Evolutionary conservation across 1,140 invertebrate genomes (phyloP).

Genomic region (Callitettix versicolor): DNA sequence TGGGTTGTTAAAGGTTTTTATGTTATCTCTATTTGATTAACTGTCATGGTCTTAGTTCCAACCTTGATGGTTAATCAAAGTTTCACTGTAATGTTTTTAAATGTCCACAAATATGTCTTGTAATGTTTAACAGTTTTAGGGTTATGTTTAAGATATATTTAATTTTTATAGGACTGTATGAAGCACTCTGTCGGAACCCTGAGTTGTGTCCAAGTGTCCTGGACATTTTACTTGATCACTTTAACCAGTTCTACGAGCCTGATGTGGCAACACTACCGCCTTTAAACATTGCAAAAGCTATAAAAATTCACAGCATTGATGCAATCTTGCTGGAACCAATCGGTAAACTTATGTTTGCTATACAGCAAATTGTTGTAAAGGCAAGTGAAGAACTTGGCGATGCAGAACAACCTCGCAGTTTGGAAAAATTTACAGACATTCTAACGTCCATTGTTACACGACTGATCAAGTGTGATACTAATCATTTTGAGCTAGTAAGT

Average conservation of each 20-base stretch:
- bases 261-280: slow-evolving; percentile 22
- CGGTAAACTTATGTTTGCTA: slow-evolving; percentile 22
- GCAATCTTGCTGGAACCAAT: slow-evolving; percentile 22
- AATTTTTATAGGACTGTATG: slow-evolving; percentile 18
- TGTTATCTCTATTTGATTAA: too few relatives aligned
- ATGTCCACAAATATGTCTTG: too few relatives aligned
- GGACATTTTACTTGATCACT: slow-evolving; percentile 24
- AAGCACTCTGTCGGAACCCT: slow-evolving; percentile 21
- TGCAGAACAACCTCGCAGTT: slow-evolving; percentile 8
- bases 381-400: slow-evolving; percentile 15
- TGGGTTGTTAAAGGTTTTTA: too few relatives aligned
- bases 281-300: slow-evolving; percentile 19
- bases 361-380: slow-evolving; percentile 21
- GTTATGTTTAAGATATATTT: too few relatives aligned
- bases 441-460: slow-evolving; percentile 20
- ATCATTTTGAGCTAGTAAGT: slow-evolving; percentile 22
- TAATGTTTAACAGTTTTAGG: too few relatives aligned
- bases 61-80: too few relatives aligned
- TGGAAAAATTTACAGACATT: slow-evolving; percentile 16
- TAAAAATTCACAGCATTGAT: slow-evolving; percentile 17
- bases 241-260: slow-evolving; percentile 21
- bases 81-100: too few relatives aligned
- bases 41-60: too few relatives aligned
- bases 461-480: slow-evolving; percentile 19
- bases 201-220: slow-evolving; percentile 22